Conservation (phyloP, 2,888 invertebrate species). For the Encarsia formosa region DNA sequence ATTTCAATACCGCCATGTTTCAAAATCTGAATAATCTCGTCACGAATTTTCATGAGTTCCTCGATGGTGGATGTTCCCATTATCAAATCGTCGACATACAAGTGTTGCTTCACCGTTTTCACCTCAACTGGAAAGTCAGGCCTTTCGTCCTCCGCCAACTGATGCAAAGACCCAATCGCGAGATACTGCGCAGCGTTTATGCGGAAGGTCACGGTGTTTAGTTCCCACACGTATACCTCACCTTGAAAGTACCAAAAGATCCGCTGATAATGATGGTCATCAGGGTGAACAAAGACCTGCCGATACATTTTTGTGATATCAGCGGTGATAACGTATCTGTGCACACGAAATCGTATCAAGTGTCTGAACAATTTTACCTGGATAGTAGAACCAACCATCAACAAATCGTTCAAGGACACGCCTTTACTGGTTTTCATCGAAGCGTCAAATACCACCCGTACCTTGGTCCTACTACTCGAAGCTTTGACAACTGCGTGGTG, state of each 20-base stretch:
- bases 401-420: slow-evolving; percentile 31
- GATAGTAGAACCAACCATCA: slow-evolving; percentile 32
- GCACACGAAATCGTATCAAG: slow-evolving; percentile 1
- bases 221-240: not conserved
- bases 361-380: slow-evolving; percentile 30
- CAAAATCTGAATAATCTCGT: not conserved
- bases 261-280: slow-evolving; percentile 18
- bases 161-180: slow-evolving; percentile 17
- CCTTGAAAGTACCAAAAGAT: slow-evolving; percentile 10
- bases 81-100: slow-evolving; percentile 30
- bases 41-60: slow-evolving; percentile 17
- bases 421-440: slow-evolving; percentile 22
- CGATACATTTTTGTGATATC: slow-evolving; percentile 11
- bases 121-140: slow-evolving; percentile 13
- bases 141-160: slow-evolving; percentile 25
- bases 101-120: slow-evolving; percentile 15
- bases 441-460: slow-evolving; percentile 31
- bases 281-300: slow-evolving; percentile 2
- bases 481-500: slow-evolving; percentile 29
- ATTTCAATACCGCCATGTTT: not conserved
- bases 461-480: slow-evolving; percentile 28
- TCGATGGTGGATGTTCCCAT: slow-evolving; percentile 26
- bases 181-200: slow-evolving; percentile 16
- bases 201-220: slow-evolving; percentile 24
- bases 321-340: slow-evolving; percentile 17